A percentile compares a stretch with the other conserved stretches of the same genome.
Evolutionary conservation across 2,888 invertebrate species (phyloP).

Genomic region (Linnaemya tessellans): DNA sequence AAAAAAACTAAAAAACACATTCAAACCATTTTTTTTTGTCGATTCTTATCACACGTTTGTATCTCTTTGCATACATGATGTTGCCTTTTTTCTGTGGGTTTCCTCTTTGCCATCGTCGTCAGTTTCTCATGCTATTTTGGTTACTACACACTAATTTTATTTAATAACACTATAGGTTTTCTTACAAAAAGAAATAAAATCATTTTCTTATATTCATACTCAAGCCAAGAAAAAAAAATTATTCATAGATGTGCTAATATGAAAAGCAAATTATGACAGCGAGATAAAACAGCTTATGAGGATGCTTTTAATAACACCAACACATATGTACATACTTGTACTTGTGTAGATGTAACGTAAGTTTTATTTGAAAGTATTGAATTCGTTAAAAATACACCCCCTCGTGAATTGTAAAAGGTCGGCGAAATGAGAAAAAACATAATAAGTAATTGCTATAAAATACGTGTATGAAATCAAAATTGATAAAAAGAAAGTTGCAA

Average conservation of each 20-base stretch:
- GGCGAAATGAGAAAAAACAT: not conserved
- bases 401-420: not conserved
- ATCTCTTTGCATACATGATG: conserved; percentile 58
- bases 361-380: not conserved
- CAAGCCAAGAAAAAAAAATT: conserved; percentile 19
- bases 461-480: not conserved
- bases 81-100: conserved; percentile 45
- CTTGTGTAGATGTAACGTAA: not conserved
- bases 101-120: conserved; percentile 45
- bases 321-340: not conserved
- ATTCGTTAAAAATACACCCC: not conserved
- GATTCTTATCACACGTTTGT: conserved; percentile 62
- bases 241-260: not conserved
- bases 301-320: not conserved
- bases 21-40: conserved; percentile 26
- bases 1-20: too few relatives aligned
- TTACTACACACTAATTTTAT: conserved; percentile 14
- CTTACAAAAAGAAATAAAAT: conserved; percentile 33
- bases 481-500: not conserved
- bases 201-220: conserved; percentile 19
- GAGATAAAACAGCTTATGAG: conserved; percentile 15
- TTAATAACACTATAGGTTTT: conserved; percentile 50
- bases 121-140: conserved; percentile 25
- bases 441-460: not conserved
- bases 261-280: conserved; percentile 27